phyloP scores from a whole-genome alignment of 2,888 invertebrate species.

The Gnatocerus cornutus region DNA sequence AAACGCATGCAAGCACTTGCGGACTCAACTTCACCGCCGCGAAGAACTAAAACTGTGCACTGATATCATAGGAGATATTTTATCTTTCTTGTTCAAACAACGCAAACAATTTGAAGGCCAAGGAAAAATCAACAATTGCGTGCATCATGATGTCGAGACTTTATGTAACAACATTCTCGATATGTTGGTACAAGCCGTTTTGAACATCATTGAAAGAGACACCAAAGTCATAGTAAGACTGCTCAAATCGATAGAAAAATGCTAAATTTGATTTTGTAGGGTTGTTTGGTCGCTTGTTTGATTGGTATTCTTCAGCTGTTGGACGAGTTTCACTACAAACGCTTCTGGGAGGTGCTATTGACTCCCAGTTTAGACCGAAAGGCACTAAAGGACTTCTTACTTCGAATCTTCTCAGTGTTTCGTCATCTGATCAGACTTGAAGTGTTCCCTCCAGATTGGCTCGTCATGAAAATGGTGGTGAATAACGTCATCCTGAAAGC shows the following conservation, averaged over 20 bases:
- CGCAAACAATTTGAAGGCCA: constrained; percentile 71
- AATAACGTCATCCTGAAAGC: constrained; percentile 90
- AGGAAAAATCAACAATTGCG: constrained; percentile 76
- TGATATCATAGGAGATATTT: constrained; percentile 89
- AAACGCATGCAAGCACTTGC: constrained; percentile 88
- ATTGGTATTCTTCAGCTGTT: constrained; percentile 89
- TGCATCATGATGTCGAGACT: constrained; percentile 87
- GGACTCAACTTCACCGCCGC: constrained; percentile 85
- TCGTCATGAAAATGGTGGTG: constrained; percentile 90
- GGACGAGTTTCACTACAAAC: constrained; percentile 90
- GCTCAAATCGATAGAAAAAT: not conserved
- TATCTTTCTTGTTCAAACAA: constrained; percentile 77
- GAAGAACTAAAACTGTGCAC: constrained; percentile 90
- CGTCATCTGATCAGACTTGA: constrained; percentile 85
- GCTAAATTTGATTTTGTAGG: constrained; percentile 72
- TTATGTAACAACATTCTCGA: constrained; percentile 87
- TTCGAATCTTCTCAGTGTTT: constrained; percentile 86
- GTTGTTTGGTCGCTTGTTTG: constrained; percentile 90
- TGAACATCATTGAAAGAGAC: constrained; percentile 85
- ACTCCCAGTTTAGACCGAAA: constrained; percentile 82
- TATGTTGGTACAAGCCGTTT: constrained; percentile 88
- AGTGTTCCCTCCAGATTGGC: constrained; percentile 92
- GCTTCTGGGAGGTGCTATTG: constrained; percentile 88
- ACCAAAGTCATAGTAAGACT: constrained; percentile 73
- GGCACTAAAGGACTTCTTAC: constrained; percentile 89